These are phyloP conservation scores for Eucriotettix oculatus DNA, from an alignment of 2,888 invertebrate species.

Conservation along the genomic window DNA sequence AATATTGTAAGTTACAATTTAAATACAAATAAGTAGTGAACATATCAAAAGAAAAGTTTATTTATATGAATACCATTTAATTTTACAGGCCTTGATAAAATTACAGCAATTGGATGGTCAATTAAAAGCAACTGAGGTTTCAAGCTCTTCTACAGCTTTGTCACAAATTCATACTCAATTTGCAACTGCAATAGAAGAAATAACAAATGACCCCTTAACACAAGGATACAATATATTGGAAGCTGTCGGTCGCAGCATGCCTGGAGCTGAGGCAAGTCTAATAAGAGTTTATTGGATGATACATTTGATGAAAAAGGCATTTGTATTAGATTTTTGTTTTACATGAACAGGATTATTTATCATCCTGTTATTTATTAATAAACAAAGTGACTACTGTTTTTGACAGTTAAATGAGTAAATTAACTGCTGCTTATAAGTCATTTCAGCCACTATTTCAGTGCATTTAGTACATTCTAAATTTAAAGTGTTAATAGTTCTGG, in stretches of 20 bases:
- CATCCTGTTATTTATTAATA: not conserved
- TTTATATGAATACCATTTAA: too few relatives aligned
- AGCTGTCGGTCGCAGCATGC: conserved; percentile 40
- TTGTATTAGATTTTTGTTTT: not conserved
- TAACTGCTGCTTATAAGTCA: too few relatives aligned
- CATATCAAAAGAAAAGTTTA: too few relatives aligned
- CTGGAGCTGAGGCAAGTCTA: conserved; percentile 39
- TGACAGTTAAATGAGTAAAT: too few relatives aligned
- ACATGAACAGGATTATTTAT: not conserved
- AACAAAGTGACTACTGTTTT: too few relatives aligned
- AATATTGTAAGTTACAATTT: conserved; percentile 34
- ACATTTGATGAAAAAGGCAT: not conserved
- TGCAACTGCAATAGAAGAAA: conserved; percentile 44
- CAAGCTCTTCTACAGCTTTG: conserved; percentile 45
- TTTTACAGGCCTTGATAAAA: conserved; percentile 44
- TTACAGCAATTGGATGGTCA: conserved; percentile 60
- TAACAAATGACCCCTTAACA: conserved; percentile 46
- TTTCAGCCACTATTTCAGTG: too few relatives aligned
- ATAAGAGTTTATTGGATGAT: too few relatives aligned
- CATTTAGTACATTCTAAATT: too few relatives aligned
- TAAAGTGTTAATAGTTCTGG: too few relatives aligned
- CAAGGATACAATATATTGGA: conserved; percentile 58
- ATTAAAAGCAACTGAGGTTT: conserved; percentile 43
- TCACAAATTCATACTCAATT: conserved; percentile 50
- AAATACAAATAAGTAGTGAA: too few relatives aligned